Percentiles rank a stretch among this genome's conserved stretches.
Evolutionary conservation across 2,113 vertebrate species (phyloP).

Genomic region (Athene noctua): DNA sequence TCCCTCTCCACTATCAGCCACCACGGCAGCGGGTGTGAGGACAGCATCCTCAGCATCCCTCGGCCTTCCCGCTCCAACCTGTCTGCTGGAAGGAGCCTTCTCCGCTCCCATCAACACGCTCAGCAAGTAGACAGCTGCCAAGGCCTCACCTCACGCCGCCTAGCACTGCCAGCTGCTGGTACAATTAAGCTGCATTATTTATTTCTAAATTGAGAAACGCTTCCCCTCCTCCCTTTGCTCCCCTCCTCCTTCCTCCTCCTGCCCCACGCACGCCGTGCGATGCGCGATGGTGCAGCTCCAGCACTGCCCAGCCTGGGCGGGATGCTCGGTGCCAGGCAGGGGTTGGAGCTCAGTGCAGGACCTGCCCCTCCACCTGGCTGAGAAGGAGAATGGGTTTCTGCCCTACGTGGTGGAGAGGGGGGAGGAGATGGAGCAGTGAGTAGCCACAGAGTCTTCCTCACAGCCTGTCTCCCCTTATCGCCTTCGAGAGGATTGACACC

Average conservation of each 20-base stretch:
- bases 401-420: not conserved
- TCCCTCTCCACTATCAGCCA: not conserved
- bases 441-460: not conserved
- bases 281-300: not conserved
- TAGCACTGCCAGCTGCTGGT: slow-evolving; percentile 1
- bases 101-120: not conserved
- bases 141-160: slow-evolving; percentile 1
- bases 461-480: not conserved
- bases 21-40: not conserved
- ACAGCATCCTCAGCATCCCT: not conserved
- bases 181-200: not conserved
- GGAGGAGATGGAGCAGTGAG: not conserved
- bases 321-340: not conserved
- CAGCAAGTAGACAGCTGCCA: slow-evolving; percentile 6
- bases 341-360: not conserved
- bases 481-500: rapidly evolving
- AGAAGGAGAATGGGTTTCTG: not conserved
- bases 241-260: not conserved
- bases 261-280: rapidly evolving
- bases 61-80: not conserved
- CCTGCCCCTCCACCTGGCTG: not conserved
- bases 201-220: not conserved
- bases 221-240: not conserved
- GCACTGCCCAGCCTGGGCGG: not conserved
- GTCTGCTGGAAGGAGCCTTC: not conserved